Conservation (phyloP, 2,797 vertebrate genomes). For the Phoxinus dragarum region DNA sequence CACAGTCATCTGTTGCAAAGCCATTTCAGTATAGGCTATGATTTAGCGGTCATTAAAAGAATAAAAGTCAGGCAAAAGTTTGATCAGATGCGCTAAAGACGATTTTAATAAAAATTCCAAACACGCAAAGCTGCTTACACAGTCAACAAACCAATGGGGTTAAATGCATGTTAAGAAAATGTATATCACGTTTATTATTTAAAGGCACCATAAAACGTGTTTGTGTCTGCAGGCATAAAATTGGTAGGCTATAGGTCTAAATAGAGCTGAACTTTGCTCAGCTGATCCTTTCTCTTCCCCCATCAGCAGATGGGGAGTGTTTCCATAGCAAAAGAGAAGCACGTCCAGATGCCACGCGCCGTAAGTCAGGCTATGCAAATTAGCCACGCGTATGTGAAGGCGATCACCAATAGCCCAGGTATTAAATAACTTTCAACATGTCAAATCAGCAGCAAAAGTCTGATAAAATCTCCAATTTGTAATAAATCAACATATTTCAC, state of each 20-base stretch:
- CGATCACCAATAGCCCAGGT: constrained; percentile 12
- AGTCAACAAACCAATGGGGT: background rate
- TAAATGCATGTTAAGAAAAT: background rate
- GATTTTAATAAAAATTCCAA: background rate
- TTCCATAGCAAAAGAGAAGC: constrained; percentile 66
- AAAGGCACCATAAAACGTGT: background rate
- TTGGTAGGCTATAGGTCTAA: background rate
- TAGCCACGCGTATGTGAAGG: constrained; percentile 72
- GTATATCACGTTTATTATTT: background rate
- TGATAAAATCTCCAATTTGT: background rate
- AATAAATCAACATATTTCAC: background rate
- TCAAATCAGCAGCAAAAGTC: background rate
- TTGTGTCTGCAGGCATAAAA: background rate
- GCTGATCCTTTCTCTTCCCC: constrained; percentile 53
- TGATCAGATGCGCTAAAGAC: background rate
- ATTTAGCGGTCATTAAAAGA: background rate
- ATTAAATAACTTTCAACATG: constrained; percentile 25
- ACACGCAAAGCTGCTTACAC: no score
- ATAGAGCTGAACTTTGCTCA: constrained; percentile 54
- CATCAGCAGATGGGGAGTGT: constrained; percentile 75
- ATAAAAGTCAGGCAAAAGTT: background rate
- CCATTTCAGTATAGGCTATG: constrained; percentile 17
- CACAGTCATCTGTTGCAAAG: constrained; percentile 46
- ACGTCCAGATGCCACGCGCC: constrained; percentile 79
- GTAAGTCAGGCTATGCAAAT: constrained; percentile 68